These are phyloP conservation scores for Magallana gigas DNA, from an alignment of 1,140 invertebrate species.

Conservation along the genomic window DNA sequence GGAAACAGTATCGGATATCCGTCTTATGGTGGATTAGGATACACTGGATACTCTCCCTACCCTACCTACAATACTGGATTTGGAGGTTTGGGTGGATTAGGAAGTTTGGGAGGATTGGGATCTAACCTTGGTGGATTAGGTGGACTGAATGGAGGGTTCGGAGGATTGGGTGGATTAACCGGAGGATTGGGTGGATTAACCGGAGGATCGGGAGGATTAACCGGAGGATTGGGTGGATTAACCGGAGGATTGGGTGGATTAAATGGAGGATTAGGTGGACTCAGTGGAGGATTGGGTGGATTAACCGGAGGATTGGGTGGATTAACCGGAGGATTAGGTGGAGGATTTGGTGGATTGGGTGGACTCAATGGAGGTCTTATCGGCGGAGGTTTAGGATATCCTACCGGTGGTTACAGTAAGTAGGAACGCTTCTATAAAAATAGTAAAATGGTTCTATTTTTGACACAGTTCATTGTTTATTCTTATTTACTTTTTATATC, in stretches of 20 bases:
- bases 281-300: too few relatives aligned
- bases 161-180: background rate
- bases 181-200: background rate
- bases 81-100: background rate
- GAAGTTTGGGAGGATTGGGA: too few relatives aligned
- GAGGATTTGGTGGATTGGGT: background rate
- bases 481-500: too few relatives aligned
- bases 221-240: background rate
- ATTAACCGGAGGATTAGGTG: background rate
- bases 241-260: too few relatives aligned
- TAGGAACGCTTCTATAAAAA: too few relatives aligned
- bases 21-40: too few relatives aligned
- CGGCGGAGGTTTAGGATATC: too few relatives aligned
- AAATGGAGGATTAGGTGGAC: background rate
- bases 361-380: too few relatives aligned
- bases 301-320: background rate
- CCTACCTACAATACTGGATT: background rate
- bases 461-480: too few relatives aligned
- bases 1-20: too few relatives aligned
- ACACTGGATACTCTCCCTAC: background rate
- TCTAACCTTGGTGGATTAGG: background rate
- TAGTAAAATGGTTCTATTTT: too few relatives aligned
- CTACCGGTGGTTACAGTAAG: too few relatives aligned
- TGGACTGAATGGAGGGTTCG: background rate
- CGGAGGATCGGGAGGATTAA: background rate